Evolutionary conservation across 2,113 vertebrate species (phyloP), one percentile per base, ranked within the genome.

Genomic region (Sula dactylatra): DNA sequence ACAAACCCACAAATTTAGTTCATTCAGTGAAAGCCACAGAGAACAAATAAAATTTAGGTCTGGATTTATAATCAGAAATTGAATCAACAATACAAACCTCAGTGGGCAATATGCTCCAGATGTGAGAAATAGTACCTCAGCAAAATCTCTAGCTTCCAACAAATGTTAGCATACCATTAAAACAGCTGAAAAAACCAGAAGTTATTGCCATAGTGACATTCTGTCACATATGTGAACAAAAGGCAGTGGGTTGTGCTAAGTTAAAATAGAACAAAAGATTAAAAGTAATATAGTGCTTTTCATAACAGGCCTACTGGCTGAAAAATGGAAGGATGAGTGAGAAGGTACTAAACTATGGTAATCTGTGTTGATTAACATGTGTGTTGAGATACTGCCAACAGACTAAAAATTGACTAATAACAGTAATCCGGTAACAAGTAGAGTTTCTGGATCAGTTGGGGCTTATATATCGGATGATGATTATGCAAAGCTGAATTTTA

Each of bases 191-290:
- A 94, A 92, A 97, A 95, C 84, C 65, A 94, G 83, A 86, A 59
- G 54, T 73, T 96, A 95, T 94, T 93, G 66, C 84, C 89, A 90
- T 89, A 82, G 91, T 95, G 91, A 96, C 84, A 95, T 95, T 95
- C 59, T 91, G 66, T 58, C 50, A 95, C 87, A 80, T 80, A 82
- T 5, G 74, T 97, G 95, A 94, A 93, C 81, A 96, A 97, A 97
- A 97, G 78, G 64, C 74, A 47, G 86, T 89, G 86, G 89, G 95
- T 66, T 94, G 82, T 79, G 42, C 64, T 90, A 77, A 25, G 86
- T 58, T 93, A 95, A 96, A 94, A 95, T 94, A 94, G 91, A 93
- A 97, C 45, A 80, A 73, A 83, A 71, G 65, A 94, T 77, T 81
- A 95, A 58, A 90, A 73, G 64, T 52, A 76, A 80, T 52, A 45